Evolutionary conservation across 2,797 vertebrate species (phyloP).

Genomic region (Helicolenus hilgendorfi): DNA sequence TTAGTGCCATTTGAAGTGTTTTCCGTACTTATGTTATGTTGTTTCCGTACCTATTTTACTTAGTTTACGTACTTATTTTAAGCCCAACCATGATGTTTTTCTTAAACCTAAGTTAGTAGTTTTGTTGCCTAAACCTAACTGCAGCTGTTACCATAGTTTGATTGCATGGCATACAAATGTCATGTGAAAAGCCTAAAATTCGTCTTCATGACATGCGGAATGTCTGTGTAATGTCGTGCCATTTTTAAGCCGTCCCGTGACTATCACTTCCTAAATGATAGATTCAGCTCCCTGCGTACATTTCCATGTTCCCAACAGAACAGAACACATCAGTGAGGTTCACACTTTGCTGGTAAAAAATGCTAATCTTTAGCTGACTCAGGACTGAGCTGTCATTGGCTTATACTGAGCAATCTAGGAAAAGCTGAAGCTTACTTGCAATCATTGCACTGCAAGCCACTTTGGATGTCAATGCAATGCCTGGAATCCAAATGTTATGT

Average conservation of each 20-base stretch:
- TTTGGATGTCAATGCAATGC: background rate
- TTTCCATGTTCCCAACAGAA: background rate
- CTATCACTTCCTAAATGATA: background rate
- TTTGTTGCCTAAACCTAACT: no score
- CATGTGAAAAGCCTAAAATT: no score
- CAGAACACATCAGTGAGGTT: background rate
- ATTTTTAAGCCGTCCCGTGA: background rate
- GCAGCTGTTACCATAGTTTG: no score
- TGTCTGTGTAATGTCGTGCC: no score
- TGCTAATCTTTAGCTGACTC: background rate
- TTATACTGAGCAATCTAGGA: background rate
- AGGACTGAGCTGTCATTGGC: background rate
- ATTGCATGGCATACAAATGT: no score
- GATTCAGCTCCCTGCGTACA: background rate
- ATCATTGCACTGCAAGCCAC: background rate
- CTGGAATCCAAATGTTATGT: background rate
- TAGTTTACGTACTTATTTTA: no score
- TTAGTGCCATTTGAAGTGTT: no score
- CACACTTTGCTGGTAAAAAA: background rate
- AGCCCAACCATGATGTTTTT: no score
- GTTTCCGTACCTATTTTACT: no score
- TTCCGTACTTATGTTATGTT: no score
- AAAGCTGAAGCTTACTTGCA: background rate
- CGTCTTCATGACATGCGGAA: no score
- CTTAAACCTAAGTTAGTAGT: no score